Conservation (phyloP, 2,888 invertebrate genomes). For the Melinaea marsaeus region DNA sequence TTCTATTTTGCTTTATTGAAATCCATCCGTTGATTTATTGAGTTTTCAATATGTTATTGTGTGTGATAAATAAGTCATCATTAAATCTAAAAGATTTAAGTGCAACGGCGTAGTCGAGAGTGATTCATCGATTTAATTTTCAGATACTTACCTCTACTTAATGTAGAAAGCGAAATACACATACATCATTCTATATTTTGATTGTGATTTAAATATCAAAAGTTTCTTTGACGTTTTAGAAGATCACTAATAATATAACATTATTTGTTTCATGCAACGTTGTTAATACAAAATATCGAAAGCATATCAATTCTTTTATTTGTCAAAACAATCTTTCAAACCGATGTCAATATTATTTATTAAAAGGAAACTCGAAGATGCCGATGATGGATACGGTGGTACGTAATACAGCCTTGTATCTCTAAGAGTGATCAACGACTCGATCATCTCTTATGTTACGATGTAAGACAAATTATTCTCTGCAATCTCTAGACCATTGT, state of each 20-base stretch:
- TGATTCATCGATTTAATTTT: constrained; percentile 1
- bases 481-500: constrained; percentile 45
- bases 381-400: constrained; percentile 36
- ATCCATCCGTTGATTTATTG: constrained; percentile 12
- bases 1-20: constrained; percentile 22
- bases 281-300: not conserved
- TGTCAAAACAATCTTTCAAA: constrained; percentile 37
- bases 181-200: not conserved
- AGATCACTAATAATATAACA: not conserved
- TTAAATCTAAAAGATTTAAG: constrained; percentile 3
- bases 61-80: constrained; percentile 2
- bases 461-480: constrained; percentile 41
- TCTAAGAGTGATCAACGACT: constrained; percentile 33
- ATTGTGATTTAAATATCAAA: not conserved
- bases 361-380: constrained; percentile 28
- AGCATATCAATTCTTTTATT: constrained; percentile 22
- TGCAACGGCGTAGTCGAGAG: not conserved
- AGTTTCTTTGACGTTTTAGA: not conserved
- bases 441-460: constrained; percentile 36
- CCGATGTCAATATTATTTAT: constrained; percentile 38
- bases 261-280: not conserved
- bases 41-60: constrained; percentile 5
- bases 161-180: not conserved
- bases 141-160: not conserved
- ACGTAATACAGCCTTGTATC: constrained; percentile 31